phyloP scores from a whole-genome alignment of 2,888 invertebrate genomes.

The Tetheella fluctuosa region DNA sequence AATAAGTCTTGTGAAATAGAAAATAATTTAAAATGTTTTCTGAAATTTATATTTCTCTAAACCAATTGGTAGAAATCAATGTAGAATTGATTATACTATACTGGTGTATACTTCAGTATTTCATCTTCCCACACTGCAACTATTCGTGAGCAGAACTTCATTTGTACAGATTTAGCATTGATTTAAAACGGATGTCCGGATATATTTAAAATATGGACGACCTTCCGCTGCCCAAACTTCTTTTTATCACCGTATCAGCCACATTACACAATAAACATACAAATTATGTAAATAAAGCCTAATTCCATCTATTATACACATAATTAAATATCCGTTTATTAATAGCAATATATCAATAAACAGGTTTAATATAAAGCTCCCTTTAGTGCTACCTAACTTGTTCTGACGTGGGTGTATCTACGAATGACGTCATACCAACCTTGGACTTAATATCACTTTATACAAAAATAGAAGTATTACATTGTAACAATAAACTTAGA shows the following conservation, averaged over 20 bases:
- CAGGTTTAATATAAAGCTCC: background rate
- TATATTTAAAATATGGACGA: background rate
- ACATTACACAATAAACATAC: background rate
- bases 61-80: too few species aligned
- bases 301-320: background rate
- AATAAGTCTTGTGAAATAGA: too few species aligned
- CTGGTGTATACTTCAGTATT: too few species aligned
- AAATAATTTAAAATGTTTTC: too few species aligned
- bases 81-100: too few species aligned
- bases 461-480: background rate
- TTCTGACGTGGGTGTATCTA: background rate
- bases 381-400: background rate
- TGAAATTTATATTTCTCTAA: too few species aligned
- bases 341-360: background rate
- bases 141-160: too few species aligned
- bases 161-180: too few species aligned
- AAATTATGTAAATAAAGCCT: constrained; percentile 3
- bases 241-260: background rate
- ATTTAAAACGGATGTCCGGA: too few species aligned
- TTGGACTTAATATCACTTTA: background rate
- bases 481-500: too few species aligned
- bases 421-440: background rate
- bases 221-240: background rate
- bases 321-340: background rate
- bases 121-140: too few species aligned